Conservation (phyloP, 2,797 vertebrate species). For the Helarctos malayanus region DNA sequence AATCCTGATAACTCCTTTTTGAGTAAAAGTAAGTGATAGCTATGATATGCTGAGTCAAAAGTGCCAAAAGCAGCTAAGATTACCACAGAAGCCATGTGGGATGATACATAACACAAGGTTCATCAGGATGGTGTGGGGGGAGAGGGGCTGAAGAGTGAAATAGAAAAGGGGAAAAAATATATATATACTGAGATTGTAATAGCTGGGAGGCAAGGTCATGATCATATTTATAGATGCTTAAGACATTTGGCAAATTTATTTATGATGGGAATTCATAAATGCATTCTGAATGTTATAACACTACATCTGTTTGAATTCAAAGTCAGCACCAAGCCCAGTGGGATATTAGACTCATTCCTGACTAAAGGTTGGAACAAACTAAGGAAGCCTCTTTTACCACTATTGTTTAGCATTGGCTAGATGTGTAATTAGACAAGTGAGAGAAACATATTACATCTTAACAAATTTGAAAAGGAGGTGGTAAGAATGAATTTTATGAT, state of each 20-base stretch:
- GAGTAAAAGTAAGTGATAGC: neutral
- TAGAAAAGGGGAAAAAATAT: neutral
- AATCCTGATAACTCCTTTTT: neutral
- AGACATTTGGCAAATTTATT: neutral
- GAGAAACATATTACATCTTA: neutral
- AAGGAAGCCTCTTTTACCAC: too few species aligned
- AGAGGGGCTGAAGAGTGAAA: neutral
- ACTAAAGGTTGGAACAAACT: neutral
- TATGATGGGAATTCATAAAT: neutral
- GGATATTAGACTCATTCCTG: neutral
- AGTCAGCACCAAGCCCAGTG: neutral
- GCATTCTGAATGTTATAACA: neutral
- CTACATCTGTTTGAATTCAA: neutral
- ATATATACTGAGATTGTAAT: fast-evolving
- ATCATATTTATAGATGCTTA: neutral
- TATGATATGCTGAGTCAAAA: neutral
- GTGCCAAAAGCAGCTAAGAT: neutral
- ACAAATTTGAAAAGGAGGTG: neutral
- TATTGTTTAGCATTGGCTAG: neutral
- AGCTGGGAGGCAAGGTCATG: neutral
- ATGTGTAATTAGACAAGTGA: neutral
- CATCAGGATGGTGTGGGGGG: neutral
- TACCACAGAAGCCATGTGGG: neutral
- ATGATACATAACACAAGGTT: neutral
- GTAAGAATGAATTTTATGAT: neutral